Base-by-base conservation (phyloP, 2,113 vertebrate species). In the Labeo rohita region DNA sequence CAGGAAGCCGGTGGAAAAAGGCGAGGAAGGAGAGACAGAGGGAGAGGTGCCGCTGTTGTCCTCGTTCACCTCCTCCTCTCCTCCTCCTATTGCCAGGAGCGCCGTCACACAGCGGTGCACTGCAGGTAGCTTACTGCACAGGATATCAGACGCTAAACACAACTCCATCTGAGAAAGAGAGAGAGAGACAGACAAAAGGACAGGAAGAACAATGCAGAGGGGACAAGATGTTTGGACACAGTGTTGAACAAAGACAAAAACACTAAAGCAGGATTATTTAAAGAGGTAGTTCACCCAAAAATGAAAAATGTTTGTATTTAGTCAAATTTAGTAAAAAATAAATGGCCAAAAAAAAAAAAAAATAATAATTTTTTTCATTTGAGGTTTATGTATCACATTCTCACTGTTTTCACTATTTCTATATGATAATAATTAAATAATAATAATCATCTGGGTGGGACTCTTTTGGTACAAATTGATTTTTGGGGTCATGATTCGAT, bases 81-180 rank as follows among this genome's bases (percentile, higher is more conserved):
- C 86, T 90, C 18, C 91, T 88, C 89, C 89, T 65, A 65, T 83
- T 68, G 91, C 85, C 93, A 92, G 89, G 93, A 96, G 92, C 34
- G 95, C 95, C 65, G 90, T 88, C 90, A 96, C 93, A 52, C 93
- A 93, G 93, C 94, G 94, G 88, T 92, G 93, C 86, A 96, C 94
- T 88, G 95, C 92, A 39, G 92, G 92, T 92, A 92, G 86, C 86
- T 95, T 95, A 92, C 95, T 95, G 89, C 94, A 94, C 93, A 96
- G 95, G 92, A 97, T 93, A 90, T 97, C 96, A 68, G 94, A 96
- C 91, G 92, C 93, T 84, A 92, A 91, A 93, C 96, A 97, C 91
- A 96, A 83, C 87, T 95, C 94, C 89, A 89, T 94, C 96, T 97
- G 94, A 83, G 89, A 88, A 75, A 77, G 85, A 23, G 80, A 39